phyloP scores from a whole-genome alignment of 2,113 vertebrate genomes.

The Pontoporia blainvillei region DNA sequence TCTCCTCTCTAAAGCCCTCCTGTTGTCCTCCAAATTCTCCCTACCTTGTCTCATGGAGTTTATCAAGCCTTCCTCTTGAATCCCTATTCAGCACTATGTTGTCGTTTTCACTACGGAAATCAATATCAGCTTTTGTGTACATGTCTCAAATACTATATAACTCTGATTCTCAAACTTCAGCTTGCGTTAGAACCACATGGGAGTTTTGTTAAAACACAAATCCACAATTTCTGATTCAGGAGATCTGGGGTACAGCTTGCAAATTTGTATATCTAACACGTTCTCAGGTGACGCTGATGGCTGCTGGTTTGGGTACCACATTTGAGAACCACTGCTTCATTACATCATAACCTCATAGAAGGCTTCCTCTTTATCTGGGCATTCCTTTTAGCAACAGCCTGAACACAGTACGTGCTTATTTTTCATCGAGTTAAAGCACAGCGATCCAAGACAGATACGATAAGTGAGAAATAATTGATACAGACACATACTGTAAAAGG shows the following conservation, averaged over 20 bases:
- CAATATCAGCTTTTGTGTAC: background rate
- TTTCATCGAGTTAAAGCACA: conserved; percentile 12
- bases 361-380: background rate
- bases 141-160: background rate
- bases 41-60: background rate
- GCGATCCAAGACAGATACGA: background rate
- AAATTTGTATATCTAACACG: background rate
- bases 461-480: conserved; percentile 25
- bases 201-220: background rate
- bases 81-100: background rate
- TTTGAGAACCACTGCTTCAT: background rate
- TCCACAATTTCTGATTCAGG: background rate
- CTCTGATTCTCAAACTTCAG: background rate
- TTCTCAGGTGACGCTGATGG: background rate
- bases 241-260: background rate
- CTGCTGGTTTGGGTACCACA: background rate
- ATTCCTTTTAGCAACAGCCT: background rate
- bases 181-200: background rate
- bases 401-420: background rate
- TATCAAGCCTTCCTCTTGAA: background rate
- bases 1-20: background rate
- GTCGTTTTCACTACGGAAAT: background rate
- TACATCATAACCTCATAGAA: background rate
- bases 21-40: background rate
- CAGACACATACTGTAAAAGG: background rate